Conservation (phyloP, 1,140 invertebrate genomes). For the Notospermus geniculatus region DNA sequence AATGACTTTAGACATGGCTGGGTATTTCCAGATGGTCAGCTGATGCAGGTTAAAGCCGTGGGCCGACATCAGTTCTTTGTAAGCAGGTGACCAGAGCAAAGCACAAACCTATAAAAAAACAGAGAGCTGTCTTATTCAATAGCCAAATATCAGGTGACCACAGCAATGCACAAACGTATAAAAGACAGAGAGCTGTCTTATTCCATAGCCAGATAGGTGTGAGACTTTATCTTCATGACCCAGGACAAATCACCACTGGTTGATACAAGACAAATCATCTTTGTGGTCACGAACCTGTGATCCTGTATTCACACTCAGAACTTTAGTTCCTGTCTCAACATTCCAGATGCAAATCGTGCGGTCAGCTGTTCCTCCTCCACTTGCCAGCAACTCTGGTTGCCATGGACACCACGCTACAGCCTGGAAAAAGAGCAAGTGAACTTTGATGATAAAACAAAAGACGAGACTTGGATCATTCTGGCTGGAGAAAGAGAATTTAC, state of each 20-base stretch:
- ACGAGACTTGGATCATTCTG: too few relatives aligned
- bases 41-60: conserved; percentile 96
- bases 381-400: conserved; percentile 84
- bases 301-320: conserved; percentile 84
- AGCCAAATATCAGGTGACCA: conserved; percentile 86
- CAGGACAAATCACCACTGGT: too few relatives aligned
- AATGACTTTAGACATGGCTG: conserved; percentile 72
- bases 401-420: conserved; percentile 95
- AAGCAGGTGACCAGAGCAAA: conserved; percentile 86
- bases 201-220: too few relatives aligned
- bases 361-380: conserved; percentile 94
- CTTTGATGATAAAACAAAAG: too few relatives aligned
- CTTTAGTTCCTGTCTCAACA: conserved; percentile 74
- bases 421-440: too few relatives aligned
- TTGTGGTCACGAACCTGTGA: conserved; percentile 69
- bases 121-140: neutral
- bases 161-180: conserved; percentile 80
- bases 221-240: too few relatives aligned
- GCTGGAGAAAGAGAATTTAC: conserved; percentile 28
- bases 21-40: conserved; percentile 94
- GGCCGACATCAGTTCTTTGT: conserved; percentile 91
- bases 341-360: conserved; percentile 83
- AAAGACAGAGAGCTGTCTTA: conserved; percentile 9
- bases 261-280: neutral
- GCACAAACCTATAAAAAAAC: conserved; percentile 75